Evolutionary conservation across 2,888 invertebrate species (phyloP), one percentile per base, ranked within the genome.

Genomic region (Octodonta nipae): DNA sequence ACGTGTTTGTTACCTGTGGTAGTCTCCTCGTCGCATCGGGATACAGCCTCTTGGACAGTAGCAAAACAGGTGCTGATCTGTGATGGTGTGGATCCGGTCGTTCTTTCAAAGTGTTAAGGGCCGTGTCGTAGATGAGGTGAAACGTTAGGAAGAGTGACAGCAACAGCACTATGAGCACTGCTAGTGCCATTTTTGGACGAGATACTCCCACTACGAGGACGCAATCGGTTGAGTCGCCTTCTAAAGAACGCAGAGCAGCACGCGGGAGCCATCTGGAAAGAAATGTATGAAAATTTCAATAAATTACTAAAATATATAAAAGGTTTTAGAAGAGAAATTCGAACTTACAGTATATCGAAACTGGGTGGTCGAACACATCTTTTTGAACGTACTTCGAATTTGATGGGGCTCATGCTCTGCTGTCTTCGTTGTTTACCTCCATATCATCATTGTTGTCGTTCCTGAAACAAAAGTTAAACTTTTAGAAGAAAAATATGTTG

Each of bases 71-170:
- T 43, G 49, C 43, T 27, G 40, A 28, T n/a, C 31, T 20, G 62
- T 48, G 44, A 12, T 20, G 20, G 20, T 13, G 13, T 26, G 61
- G 61, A 10, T 54, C 58, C 14, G 36, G 38, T 32, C 58, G 59
- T 8, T 63, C 63, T 63, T 82, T 81, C 48, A 84, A 71, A 53
- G 80, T 82, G 63, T 81, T 82, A 30, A 84, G 71, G 33, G 84
- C 84, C 58, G 82, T 83, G 66, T 85, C 84, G 67, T 84, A 84
- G 37, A 84, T 73, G 52, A 84, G 76, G 58, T 84, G 84, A 65
- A 84, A 83, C 47, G 84, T 84, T 56, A 85, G 74, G 64, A 84
- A 84, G 46, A 85, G 70, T 20, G 84, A 84, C 43, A 84, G 68
- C 47, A 84, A 68, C 66, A 80, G 80, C 57, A 84, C 77, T 51